A percentile compares a stretch with the other conserved stretches of the same genome.
Conservation (phyloP, 2,113 vertebrate species). For the Hippoglossus stenolepis region DNA sequence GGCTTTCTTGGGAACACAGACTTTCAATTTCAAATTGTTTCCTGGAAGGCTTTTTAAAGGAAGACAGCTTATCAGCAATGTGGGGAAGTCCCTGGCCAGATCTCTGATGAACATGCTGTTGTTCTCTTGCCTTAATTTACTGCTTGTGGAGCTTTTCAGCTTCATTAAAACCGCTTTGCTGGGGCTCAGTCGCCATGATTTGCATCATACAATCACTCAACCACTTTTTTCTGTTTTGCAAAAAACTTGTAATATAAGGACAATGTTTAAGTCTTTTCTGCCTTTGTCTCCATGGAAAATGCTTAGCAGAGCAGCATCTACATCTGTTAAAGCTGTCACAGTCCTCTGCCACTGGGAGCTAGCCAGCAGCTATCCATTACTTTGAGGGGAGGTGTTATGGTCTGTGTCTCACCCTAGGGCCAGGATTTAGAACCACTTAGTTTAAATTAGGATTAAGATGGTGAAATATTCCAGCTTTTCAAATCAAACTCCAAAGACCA, state of each 20-base stretch:
- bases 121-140: conserved; percentile 23
- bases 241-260: not conserved
- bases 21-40: conserved; percentile 48
- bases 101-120: conserved; percentile 9
- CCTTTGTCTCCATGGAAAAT: conserved; percentile 12
- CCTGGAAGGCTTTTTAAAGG: conserved; percentile 33
- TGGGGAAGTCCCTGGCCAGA: conserved; percentile 18
- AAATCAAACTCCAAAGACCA: not conserved
- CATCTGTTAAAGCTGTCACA: not conserved
- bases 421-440: not conserved
- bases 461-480: not conserved
- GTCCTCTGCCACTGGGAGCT: not conserved
- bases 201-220: not conserved
- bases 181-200: not conserved
- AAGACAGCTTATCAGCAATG: conserved; percentile 24
- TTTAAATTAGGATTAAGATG: not conserved
- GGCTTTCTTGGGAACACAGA: conserved; percentile 37
- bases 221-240: not conserved
- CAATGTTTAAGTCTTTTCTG: not conserved
- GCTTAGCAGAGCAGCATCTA: no score
- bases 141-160: conserved; percentile 29
- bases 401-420: not conserved
- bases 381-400: not conserved
- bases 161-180: conserved; percentile 33
- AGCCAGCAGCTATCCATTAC: not conserved